Conservation (phyloP, 2,113 vertebrate species). For the Lepisosteus osseus region DNA sequence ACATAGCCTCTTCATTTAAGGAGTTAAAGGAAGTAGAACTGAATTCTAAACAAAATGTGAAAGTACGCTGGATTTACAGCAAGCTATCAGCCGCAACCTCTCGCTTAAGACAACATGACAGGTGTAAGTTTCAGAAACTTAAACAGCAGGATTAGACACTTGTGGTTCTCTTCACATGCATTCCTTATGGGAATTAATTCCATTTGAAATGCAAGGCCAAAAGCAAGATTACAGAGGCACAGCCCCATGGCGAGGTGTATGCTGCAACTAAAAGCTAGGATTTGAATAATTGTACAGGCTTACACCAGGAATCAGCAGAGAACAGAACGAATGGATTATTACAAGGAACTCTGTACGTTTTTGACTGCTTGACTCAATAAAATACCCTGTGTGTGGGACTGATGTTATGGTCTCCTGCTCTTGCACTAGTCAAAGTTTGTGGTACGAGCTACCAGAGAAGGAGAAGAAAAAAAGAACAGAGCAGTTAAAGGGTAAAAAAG, state of each 20-base stretch:
- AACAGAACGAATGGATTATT: slow-evolving; percentile 99
- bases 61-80: slow-evolving; percentile 54
- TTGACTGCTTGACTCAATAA: slow-evolving; percentile 91
- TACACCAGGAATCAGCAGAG: slow-evolving; percentile 92
- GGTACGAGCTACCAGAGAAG: slow-evolving; percentile 57
- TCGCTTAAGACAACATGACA: slow-evolving; percentile 82
- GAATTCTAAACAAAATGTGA: background rate
- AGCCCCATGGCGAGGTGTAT: slow-evolving; percentile 95
- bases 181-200: slow-evolving; percentile 99
- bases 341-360: slow-evolving; percentile 88
- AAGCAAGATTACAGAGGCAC: slow-evolving; percentile 95
- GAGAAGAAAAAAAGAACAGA: slow-evolving; percentile 61
- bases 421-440: slow-evolving; percentile 56
- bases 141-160: slow-evolving; percentile 96
- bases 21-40: background rate
- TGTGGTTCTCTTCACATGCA: slow-evolving; percentile 94
- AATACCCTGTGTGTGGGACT: slow-evolving; percentile 62
- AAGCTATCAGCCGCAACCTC: slow-evolving; percentile 66
- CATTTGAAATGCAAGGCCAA: slow-evolving; percentile 99
- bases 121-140: slow-evolving; percentile 96
- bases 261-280: slow-evolving; percentile 98
- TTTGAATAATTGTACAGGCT: slow-evolving; percentile 99
- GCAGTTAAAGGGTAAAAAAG: slow-evolving; percentile 48
- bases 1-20: background rate
- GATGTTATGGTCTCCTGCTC: slow-evolving; percentile 60